Evolutionary conservation across 2,113 vertebrate species (phyloP), one percentile per base, ranked within the genome.

Genomic region (Scytalopus superciliaris): DNA sequence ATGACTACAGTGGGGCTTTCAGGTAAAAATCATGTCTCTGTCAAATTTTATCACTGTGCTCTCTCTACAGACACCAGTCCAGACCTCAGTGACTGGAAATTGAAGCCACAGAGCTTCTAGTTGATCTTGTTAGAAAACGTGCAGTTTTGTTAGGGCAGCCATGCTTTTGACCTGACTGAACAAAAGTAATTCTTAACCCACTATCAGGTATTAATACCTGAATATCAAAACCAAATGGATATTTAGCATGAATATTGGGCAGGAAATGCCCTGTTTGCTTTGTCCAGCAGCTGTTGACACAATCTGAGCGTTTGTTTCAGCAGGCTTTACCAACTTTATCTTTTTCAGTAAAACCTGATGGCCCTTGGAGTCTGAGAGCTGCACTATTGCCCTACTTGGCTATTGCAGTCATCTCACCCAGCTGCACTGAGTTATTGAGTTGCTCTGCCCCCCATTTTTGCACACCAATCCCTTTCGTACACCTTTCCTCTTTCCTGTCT

Each of bases 1-100:
- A 97, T 37, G 96, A 96, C 95, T 99, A 99, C 81, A 98, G 97
- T 13, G 99, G 99, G 19, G 99, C 99, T 84, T 99, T 99, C 98
- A 98, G 99, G 99, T 99, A 97, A 96, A 49, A 62, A n/a, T 57
- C 11, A 8, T 24, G 14, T 63, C 21, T 60, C 23, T 74, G 16
- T 52, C 24, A 9, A 5, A 19, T 50, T 49, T 57, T 21, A 25
- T 27, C 3, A 0, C 40, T 60, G 1, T 69, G 21, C 47, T 39
- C 2, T 62, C 9, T 74, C 52, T 40, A 7, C 14, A 55, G 75
- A 45, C 15, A 15, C 55, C 4, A 2, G n/a, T 39, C 40, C 30
- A 66, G 44, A 21, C 37, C 24, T 82, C 37, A 21, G 12, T 47
- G 69, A 62, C 49, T 50, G 42, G 35, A 81, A 42, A 33, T 4